Base-by-base conservation (phyloP, 23 tunicate species). In the Botrylloides violaceus region DNA sequence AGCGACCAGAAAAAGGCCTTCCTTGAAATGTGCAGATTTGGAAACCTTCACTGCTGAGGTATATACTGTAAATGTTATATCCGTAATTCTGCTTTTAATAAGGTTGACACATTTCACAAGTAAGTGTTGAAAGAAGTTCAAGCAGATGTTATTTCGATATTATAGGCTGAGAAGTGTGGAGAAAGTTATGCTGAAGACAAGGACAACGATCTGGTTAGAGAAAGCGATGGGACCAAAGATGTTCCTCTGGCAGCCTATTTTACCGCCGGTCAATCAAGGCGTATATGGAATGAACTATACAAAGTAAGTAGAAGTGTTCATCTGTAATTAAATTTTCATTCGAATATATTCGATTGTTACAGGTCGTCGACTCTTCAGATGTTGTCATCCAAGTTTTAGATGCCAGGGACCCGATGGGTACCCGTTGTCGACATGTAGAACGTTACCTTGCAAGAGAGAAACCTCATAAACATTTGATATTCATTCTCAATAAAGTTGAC, bases 371-470 rank as follows among this genome's bases (percentile, higher is more conserved):
- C 61, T 80, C 82, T 49, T 92, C 98, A 6, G 98, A 92, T 75
- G 98, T 92, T 57, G 87, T 92, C 3, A 84, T 92, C 12, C 83
- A 84, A 76, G 98, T 92, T 48, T 49, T 92, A 35, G 98, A 92
- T 73, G 98, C 83, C 19, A 36, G 98, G 38, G 92, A 92, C 75
- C 98, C 98, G 5, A 76, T 84, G 87, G 98, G 98, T 22, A 92
- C 98, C 15, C 47, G 98, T 32, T 92, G 98, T 66, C 81, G 66
- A 1, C 74, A 83, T 30, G 87, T 92, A 15, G 98, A 92, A 75
- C 75, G 76, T 36, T 92, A 84, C 47, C 83, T 92, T 35, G 58
- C 83, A 3, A 80, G 84, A 76, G 98, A 92, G 63, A 92, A 92
- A 49, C 98, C 92, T 3, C 98, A 92, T 56, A 92, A 92, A 43